These are phyloP conservation scores for Aethes cnicana DNA, from an alignment of 2,888 invertebrate genomes.

Conservation along the genomic window DNA sequence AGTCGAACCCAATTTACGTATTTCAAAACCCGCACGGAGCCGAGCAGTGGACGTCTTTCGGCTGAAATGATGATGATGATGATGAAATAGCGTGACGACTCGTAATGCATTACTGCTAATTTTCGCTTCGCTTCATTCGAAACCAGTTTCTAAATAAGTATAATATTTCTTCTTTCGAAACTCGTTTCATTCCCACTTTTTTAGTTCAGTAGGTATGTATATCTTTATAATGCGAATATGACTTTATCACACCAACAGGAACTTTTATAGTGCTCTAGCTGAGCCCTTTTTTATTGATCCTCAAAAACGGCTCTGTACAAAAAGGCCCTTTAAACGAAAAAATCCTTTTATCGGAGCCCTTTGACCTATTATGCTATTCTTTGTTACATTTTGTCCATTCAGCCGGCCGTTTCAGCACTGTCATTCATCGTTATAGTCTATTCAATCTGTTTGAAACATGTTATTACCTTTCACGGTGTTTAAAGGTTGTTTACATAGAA, in stretches of 20 bases:
- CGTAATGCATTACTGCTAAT: too few species aligned
- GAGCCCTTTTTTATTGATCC: constrained; percentile 12
- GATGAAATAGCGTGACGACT: constrained; percentile 12
- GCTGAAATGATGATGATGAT: constrained; percentile 23
- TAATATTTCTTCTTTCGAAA: too few species aligned
- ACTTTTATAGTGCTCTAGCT: not conserved
- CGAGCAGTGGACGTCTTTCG: constrained; percentile 8
- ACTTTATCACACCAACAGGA: not conserved
- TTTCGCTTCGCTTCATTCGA: too few species aligned
- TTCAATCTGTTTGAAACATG: constrained; percentile 24
- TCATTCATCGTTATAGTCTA: constrained; percentile 26
- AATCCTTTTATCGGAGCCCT: constrained; percentile 29
- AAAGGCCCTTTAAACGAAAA: constrained; percentile 20
- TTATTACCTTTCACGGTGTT: constrained; percentile 21
- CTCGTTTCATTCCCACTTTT: too few species aligned
- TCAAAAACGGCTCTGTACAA: constrained; percentile 10
- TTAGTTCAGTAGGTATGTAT: not conserved
- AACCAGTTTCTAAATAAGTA: too few species aligned
- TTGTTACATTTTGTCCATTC: constrained; percentile 29
- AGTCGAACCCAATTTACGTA: constrained; percentile 21
- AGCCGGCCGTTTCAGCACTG: constrained; percentile 17
- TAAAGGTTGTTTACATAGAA: not conserved
- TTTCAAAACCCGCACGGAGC: constrained; percentile 11
- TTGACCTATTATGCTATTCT: constrained; percentile 25
- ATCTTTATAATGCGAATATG: not conserved